Percentiles rank a stretch among this genome's conserved stretches.
These are phyloP conservation scores for Leptoteleia sp. DNA, from an alignment of 1,140 invertebrate species.

Conservation along the genomic window DNA sequence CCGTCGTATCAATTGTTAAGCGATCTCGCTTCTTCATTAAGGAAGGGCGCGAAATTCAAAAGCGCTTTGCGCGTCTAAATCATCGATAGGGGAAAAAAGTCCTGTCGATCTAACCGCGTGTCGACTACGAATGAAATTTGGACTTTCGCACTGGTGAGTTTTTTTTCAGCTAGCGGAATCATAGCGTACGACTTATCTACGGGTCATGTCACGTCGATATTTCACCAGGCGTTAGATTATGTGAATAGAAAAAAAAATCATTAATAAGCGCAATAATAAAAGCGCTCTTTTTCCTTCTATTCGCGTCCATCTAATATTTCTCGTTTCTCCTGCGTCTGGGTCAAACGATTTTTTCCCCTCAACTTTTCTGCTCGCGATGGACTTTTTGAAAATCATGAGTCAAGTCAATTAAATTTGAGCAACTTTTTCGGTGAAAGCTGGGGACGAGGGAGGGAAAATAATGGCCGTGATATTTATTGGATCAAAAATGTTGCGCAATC, in stretches of 20 bases:
- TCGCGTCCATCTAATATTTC: not conserved
- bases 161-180: constrained; percentile 11
- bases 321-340: no score
- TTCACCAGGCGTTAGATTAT: constrained; percentile 11
- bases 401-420: constrained; percentile 47
- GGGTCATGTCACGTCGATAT: constrained; percentile 42
- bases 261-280: constrained; percentile 2
- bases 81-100: not conserved
- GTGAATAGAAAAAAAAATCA: not conserved
- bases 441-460: not conserved
- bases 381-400: constrained; percentile 51
- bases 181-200: constrained; percentile 22
- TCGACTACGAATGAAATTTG: constrained; percentile 14
- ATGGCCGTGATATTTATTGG: constrained; percentile 5
- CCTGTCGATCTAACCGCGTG: not conserved
- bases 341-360: not conserved
- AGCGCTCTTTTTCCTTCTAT: not conserved
- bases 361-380: not conserved
- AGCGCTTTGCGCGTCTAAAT: not conserved
- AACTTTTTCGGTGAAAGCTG: constrained; percentile 34
- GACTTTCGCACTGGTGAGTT: constrained; percentile 25
- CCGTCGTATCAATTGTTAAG: not conserved
- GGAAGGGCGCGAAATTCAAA: constrained; percentile 2
- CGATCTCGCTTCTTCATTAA: no score
- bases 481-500: not conserved